phyloP scores from a whole-genome alignment of 2,888 invertebrate species.

The Copidosoma aretas region DNA sequence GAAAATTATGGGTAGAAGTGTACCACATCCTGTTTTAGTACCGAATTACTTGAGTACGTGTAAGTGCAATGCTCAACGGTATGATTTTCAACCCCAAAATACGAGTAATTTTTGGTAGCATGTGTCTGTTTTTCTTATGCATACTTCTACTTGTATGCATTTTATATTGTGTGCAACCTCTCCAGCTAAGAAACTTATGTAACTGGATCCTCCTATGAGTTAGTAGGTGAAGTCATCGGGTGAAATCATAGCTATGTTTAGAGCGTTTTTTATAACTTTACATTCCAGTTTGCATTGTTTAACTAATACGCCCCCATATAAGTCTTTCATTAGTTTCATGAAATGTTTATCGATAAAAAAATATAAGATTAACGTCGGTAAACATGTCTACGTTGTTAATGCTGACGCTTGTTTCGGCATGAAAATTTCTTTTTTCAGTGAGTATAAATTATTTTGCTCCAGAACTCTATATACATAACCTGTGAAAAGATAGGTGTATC shows the following conservation, averaged over 20 bases:
- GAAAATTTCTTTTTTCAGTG: background rate
- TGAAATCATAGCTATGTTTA: background rate
- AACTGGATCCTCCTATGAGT: background rate
- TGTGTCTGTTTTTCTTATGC: background rate
- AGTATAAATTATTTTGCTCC: background rate
- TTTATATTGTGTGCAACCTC: background rate
- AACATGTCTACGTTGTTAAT: background rate
- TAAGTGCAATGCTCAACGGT: background rate
- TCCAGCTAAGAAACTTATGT: background rate
- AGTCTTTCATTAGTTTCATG: background rate
- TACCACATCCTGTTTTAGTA: background rate
- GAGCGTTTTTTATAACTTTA: background rate
- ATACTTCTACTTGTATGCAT: background rate
- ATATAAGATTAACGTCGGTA: background rate
- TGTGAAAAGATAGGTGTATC: background rate
- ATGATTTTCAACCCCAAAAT: background rate
- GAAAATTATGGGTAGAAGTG: background rate
- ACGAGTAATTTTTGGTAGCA: constrained; percentile 5
- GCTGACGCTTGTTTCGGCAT: background rate
- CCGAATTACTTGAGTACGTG: constrained; percentile 1
- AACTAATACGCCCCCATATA: background rate
- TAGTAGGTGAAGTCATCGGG: background rate
- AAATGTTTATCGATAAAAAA: background rate
- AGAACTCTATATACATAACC: background rate
- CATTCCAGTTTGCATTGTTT: background rate